Evolutionary conservation across 2,113 vertebrate genomes (phyloP).

Genomic region (Perca flavescens): DNA sequence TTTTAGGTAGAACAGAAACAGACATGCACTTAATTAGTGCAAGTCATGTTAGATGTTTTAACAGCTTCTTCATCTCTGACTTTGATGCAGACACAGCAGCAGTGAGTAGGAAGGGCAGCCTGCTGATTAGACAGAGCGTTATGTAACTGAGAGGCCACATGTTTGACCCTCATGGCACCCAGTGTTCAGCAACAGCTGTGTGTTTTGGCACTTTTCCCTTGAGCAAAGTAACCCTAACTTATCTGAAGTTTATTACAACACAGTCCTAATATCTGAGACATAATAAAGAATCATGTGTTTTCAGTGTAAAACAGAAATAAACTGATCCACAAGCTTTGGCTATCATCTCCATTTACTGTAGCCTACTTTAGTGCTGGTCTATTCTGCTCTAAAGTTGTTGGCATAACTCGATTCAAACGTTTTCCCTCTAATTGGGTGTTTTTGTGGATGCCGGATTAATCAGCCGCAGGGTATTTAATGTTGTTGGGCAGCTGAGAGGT

Average conservation of each 20-base stretch:
- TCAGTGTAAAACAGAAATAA: conserved; percentile 5
- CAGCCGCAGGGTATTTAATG: conserved; percentile 79
- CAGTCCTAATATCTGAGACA: background rate
- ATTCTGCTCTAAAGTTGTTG: conserved; percentile 59
- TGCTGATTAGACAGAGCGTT: conserved; percentile 57
- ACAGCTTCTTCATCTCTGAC: conserved; percentile 15
- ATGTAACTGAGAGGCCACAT: conserved; percentile 49
- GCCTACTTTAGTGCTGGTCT: background rate
- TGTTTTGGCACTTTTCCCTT: conserved; percentile 47
- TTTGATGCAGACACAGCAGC: conserved; percentile 47
- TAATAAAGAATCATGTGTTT: background rate
- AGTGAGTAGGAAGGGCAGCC: conserved; percentile 29
- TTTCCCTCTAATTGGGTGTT: conserved; percentile 74
- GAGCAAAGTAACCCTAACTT: conserved; percentile 48
- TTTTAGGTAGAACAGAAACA: conserved; percentile 16
- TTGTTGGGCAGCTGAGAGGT: conserved; percentile 82
- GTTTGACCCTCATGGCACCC: conserved; percentile 38
- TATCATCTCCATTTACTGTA: conserved; percentile 8
- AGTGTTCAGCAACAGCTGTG: conserved; percentile 54
- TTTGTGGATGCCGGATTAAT: conserved; percentile 77
- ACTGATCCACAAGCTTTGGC: conserved; percentile 6
- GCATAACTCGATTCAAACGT: conserved; percentile 64
- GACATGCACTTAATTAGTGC: conserved; percentile 7
- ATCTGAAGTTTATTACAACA: conserved; percentile 1
- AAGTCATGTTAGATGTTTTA: conserved; percentile 26